Percentiles rank a stretch among this genome's conserved stretches.
Evolutionary conservation across 2,797 vertebrate species (phyloP).

Genomic region (Harpagifer antarcticus): DNA sequence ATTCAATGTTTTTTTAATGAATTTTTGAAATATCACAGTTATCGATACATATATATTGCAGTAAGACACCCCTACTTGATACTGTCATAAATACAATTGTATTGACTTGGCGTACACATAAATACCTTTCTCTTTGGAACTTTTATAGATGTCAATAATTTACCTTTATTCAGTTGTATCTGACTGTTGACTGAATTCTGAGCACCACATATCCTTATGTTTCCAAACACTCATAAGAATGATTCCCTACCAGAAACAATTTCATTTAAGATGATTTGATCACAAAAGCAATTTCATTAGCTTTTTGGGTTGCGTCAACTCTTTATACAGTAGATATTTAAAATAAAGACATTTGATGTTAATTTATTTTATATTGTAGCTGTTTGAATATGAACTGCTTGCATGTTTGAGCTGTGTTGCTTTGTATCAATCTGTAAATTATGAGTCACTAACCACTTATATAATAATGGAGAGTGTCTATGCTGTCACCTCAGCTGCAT

Average conservation of each 20-base stretch:
- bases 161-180: background rate
- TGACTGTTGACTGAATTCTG: too few species aligned
- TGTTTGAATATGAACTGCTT: constrained; percentile 21
- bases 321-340: background rate
- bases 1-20: too few species aligned
- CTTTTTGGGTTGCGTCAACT: background rate
- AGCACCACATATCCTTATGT: background rate
- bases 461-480: background rate
- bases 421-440: background rate
- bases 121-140: background rate
- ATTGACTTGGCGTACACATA: too few species aligned
- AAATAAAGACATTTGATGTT: constrained; percentile 1
- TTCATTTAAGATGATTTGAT: background rate
- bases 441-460: constrained; percentile 10
- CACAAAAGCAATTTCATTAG: constrained; percentile 11
- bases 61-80: too few species aligned
- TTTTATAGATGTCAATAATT: background rate
- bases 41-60: too few species aligned
- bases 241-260: background rate
- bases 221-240: background rate
- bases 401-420: background rate
- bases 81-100: too few species aligned
- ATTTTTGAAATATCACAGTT: too few species aligned
- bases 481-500: constrained; percentile 41
- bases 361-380: background rate